Conservation (phyloP, 2,797 vertebrate genomes). For the Threskiornis aethiopicus region DNA sequence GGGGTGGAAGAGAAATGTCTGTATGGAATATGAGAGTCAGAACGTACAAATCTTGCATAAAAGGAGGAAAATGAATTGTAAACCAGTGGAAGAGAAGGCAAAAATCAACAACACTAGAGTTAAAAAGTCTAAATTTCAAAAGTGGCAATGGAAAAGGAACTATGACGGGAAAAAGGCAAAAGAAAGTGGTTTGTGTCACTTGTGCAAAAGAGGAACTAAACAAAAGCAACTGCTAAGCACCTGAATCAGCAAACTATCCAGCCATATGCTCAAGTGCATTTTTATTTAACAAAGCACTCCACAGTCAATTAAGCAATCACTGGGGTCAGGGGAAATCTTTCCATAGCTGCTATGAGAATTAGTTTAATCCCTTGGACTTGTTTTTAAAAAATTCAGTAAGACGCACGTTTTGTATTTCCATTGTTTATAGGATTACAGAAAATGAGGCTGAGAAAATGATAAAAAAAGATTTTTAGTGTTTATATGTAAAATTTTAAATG, state of each 20-base stretch:
- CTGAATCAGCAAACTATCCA: conserved; percentile 8
- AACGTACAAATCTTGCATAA: not conserved
- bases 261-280: conserved; percentile 21
- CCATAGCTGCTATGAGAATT: not conserved
- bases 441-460: not conserved
- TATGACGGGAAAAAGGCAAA: not conserved
- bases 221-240: not conserved
- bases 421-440: not conserved
- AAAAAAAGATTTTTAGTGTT: not conserved
- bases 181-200: not conserved
- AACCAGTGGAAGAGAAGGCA: not conserved
- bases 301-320: conserved; percentile 32
- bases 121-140: not conserved
- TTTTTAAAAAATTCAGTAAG: not conserved
- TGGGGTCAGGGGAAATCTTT: not conserved
- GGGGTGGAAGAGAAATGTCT: not conserved
- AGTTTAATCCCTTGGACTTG: not conserved
- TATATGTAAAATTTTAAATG: not conserved
- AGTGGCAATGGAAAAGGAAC: not conserved
- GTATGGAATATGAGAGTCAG: not conserved
- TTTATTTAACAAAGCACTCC: conserved; percentile 12
- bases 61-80: not conserved
- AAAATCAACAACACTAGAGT: not conserved
- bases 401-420: not conserved
- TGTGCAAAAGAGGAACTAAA: not conserved